Evolutionary conservation across 2,888 invertebrate genomes (phyloP).

Genomic region (Melanostoma mellinum): DNA sequence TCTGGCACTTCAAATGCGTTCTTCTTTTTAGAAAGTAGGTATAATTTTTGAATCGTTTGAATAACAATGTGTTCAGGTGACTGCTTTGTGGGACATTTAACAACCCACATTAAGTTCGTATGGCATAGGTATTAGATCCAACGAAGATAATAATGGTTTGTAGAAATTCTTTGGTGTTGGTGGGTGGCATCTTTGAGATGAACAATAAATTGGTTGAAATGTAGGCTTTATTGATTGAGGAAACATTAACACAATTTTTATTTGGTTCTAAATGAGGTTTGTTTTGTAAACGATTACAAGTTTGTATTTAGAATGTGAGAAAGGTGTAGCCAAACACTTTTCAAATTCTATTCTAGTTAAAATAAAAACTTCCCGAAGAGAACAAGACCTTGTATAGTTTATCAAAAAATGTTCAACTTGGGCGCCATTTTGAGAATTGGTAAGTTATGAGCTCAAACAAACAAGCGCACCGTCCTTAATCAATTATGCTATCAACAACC

Average conservation of each 20-base stretch:
- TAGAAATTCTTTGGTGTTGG: constrained; percentile 32
- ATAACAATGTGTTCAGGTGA: constrained; percentile 62
- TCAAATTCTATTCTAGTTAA: too few relatives aligned
- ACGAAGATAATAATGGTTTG: constrained; percentile 24
- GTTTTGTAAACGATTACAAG: constrained; percentile 21
- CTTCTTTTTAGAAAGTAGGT: constrained; percentile 61
- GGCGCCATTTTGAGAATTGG: too few relatives aligned
- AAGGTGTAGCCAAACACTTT: too few relatives aligned
- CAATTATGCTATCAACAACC: too few relatives aligned
- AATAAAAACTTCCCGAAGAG: too few relatives aligned
- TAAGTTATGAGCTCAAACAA: too few relatives aligned
- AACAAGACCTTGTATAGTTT: too few relatives aligned
- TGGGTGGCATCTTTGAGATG: constrained; percentile 48
- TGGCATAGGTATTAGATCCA: constrained; percentile 2
- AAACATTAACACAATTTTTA: constrained; percentile 55
- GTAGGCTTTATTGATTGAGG: constrained; percentile 53
- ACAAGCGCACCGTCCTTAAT: too few relatives aligned
- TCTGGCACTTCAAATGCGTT: constrained; percentile 23
- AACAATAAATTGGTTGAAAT: constrained; percentile 47
- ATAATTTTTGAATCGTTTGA: constrained; percentile 44
- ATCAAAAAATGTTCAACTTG: too few relatives aligned
- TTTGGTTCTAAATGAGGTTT: constrained; percentile 2
- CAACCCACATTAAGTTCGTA: constrained; percentile 43
- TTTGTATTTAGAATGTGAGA: not conserved
- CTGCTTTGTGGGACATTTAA: constrained; percentile 65